Base-by-base conservation (phyloP, 2,888 invertebrate species). In the Dendrolimus houi region DNA sequence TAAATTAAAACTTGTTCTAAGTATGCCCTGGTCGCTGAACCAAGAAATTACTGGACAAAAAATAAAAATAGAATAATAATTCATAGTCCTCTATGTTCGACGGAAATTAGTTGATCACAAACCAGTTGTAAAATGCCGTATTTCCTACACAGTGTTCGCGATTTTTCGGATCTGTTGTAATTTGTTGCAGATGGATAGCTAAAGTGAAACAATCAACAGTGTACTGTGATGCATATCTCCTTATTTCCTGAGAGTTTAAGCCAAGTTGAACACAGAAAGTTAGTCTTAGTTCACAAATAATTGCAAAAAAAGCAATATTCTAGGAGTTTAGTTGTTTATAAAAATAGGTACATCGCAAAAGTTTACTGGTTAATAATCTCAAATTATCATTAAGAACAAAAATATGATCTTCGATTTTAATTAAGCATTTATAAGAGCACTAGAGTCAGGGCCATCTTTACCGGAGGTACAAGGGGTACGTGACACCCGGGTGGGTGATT, bases 141-240 rank as follows among this genome's bases (percentile, higher is more conserved):
- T 58, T 60, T 62, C 58, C 61, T 62, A 59, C 9, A 55, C 14
- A 58, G 56, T 60, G 57, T 63, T 63, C 52, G 55, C 58, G 54
- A 59, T 60, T 55, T 60, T 59, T 53, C 54, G 54, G 47, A 47
- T 62, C 62, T 58, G 61, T 47, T 9, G 9, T 10, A 47, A 66
- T 71, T 71, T 66, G 70, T 71, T 64, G 70, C 69, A 69, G 70
- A 66, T 65, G 62, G 63, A 59, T 57, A 62, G 55, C 62, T 62
- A 63, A 69, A 47, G 47, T 47, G 2, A 66, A 66, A 64, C 66
- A 69, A 64, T 60, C 62, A 54, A 60, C 53, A 55, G 58, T 40
- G 54, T 54, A 56, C 54, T 59, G 52, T 61, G 62, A 61, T 57
- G 47, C 47, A 47, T 47, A 6, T 47, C 47, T 8, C 12, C 47